These are phyloP conservation scores for Nicator chloris DNA, from an alignment of 2,113 vertebrate genomes.

Conservation along the genomic window DNA sequence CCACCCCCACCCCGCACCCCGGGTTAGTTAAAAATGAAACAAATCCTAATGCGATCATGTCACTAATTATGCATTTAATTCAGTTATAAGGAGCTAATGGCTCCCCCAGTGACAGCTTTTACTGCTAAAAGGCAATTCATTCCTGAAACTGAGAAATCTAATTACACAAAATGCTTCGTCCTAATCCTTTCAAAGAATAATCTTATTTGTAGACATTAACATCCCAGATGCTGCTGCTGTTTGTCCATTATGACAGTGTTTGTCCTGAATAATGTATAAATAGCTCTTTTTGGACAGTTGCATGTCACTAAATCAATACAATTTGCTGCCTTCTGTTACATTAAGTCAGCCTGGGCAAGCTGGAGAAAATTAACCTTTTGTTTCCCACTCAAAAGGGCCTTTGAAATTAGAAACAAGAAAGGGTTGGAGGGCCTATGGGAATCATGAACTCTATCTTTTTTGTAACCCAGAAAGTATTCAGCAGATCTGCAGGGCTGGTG, in stretches of 20 bases:
- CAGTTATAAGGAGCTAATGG: constrained; percentile 98
- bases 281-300: constrained; percentile 86
- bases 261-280: constrained; percentile 89
- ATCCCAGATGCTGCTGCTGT: constrained; percentile 96
- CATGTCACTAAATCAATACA: constrained; percentile 89
- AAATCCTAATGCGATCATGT: constrained; percentile 91
- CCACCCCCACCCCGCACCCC: constrained; percentile 4
- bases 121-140: constrained; percentile 97
- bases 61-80: constrained; percentile 99
- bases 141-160: constrained; percentile 94
- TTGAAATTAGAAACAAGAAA: constrained; percentile 75
- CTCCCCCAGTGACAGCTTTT: constrained; percentile 92
- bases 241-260: constrained; percentile 91
- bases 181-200: constrained; percentile 96
- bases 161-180: constrained; percentile 96
- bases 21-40: constrained; percentile 84
- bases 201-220: constrained; percentile 99
- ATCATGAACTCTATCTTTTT: background rate
- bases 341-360: constrained; percentile 83
- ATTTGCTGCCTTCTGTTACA: constrained; percentile 89
- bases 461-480: background rate
- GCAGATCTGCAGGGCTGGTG: background rate
- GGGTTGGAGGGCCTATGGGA: constrained; percentile 29
- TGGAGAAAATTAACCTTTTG: constrained; percentile 88
- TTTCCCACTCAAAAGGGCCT: constrained; percentile 77